Evolutionary conservation across 2,797 vertebrate genomes (phyloP).

Genomic region (Paedocypris micromegethes): DNA sequence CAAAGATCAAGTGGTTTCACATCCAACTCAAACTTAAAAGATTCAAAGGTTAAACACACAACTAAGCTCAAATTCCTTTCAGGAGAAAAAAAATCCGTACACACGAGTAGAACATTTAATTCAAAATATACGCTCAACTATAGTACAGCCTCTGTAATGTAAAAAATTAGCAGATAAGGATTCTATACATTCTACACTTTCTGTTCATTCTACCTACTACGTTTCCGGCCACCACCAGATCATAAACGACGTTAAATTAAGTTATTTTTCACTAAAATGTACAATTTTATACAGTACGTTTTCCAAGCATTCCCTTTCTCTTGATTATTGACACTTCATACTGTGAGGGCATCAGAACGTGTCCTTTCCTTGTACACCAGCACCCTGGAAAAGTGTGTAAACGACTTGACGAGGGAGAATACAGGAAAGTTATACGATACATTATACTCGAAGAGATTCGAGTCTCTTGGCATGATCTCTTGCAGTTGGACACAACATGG

Average conservation of each 20-base stretch:
- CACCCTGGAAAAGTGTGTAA: background rate
- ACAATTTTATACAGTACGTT: no score
- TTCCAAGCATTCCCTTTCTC: no score
- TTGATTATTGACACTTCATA: no score
- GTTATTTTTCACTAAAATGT: no score
- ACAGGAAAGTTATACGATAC: slow-evolving; percentile 2
- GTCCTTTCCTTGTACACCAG: background rate
- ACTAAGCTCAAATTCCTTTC: slow-evolving; percentile 21
- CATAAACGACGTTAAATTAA: no score
- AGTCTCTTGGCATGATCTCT: slow-evolving; percentile 9
- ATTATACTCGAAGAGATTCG: no score
- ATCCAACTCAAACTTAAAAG: slow-evolving; percentile 6
- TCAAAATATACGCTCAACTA: background rate
- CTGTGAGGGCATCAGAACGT: background rate
- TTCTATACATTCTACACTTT: no score
- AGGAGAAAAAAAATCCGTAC: background rate
- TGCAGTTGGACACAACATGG: slow-evolving; percentile 5
- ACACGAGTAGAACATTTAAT: background rate
- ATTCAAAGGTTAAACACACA: slow-evolving; percentile 32
- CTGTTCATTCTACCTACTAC: no score
- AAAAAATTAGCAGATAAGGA: background rate
- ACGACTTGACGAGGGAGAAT: background rate
- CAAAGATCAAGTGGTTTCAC: slow-evolving; percentile 2
- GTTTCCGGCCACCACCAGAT: no score
- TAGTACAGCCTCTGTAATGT: background rate